These are phyloP conservation scores for Enchytraeus crypticus DNA, from an alignment of 2,888 invertebrate genomes.

Conservation along the genomic window DNA sequence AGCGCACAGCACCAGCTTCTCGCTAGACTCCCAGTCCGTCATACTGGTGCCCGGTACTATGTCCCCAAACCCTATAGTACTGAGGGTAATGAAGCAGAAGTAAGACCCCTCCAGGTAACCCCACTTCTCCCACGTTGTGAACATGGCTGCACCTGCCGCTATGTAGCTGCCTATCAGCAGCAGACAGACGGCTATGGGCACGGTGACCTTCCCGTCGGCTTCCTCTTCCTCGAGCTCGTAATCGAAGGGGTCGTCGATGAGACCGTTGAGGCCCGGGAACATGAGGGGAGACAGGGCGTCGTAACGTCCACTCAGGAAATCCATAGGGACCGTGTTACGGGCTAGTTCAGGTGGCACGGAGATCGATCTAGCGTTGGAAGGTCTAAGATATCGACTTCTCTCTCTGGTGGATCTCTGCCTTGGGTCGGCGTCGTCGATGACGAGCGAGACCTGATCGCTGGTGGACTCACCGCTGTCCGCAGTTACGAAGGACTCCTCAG, in stretches of 20 bases:
- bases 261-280: neutral
- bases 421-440: neutral
- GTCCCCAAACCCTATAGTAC: constrained; percentile 50
- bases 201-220: constrained; percentile 47
- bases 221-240: constrained; percentile 15
- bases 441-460: neutral
- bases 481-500: constrained; percentile 25
- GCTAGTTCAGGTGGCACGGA: neutral
- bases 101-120: constrained; percentile 70
- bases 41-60: constrained; percentile 44
- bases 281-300: neutral
- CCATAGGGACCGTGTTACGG: neutral
- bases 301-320: neutral
- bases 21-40: constrained; percentile 38
- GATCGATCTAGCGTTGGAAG: neutral
- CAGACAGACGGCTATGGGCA: constrained; percentile 79
- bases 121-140: constrained; percentile 88
- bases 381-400: neutral
- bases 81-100: constrained; percentile 50
- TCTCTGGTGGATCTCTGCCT: neutral
- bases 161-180: constrained; percentile 80
- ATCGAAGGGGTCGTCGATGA: constrained; percentile 16
- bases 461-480: constrained; percentile 6
- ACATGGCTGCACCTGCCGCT: constrained; percentile 80
- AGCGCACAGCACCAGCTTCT: constrained; percentile 39